Evolutionary conservation across 2,888 invertebrate genomes (phyloP).

Genomic region (Trichopria drosophilae): DNA sequence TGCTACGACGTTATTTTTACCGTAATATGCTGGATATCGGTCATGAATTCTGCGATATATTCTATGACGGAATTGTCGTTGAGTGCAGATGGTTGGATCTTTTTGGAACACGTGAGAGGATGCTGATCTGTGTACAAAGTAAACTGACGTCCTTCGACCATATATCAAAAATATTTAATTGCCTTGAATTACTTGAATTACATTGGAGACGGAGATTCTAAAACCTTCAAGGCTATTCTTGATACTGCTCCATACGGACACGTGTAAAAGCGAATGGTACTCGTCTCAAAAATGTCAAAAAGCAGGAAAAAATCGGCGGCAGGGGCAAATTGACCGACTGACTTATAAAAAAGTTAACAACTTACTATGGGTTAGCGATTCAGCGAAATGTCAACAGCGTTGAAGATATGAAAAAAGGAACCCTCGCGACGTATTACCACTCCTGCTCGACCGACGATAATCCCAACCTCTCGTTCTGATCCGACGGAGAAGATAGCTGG

Average conservation of each 20-base stretch:
- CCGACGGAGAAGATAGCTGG: slow-evolving; percentile 29
- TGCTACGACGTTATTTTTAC: slow-evolving; percentile 25
- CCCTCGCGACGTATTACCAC: slow-evolving; percentile 35
- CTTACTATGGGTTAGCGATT: slow-evolving; percentile 37
- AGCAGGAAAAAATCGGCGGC: slow-evolving; percentile 26
- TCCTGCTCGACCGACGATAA: slow-evolving; percentile 32
- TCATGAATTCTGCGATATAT: slow-evolving; percentile 26
- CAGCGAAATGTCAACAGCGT: slow-evolving; percentile 30
- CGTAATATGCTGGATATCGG: slow-evolving; percentile 22
- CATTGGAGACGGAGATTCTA: no score
- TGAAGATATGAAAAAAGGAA: slow-evolving; percentile 34
- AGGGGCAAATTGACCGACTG: slow-evolving; percentile 29
- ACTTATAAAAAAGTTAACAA: slow-evolving; percentile 33
- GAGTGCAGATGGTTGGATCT: slow-evolving; percentile 22
- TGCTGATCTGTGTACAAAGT: slow-evolving; percentile 7
- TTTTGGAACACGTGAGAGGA: not conserved
- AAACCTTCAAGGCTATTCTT: no score
- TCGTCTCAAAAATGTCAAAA: slow-evolving; percentile 14
- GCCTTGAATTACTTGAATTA: no score
- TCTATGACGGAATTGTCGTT: slow-evolving; percentile 25
- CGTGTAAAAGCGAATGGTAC: slow-evolving; percentile 24
- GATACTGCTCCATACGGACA: no score
- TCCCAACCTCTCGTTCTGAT: slow-evolving; percentile 32
- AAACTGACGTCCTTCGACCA: slow-evolving; percentile 9
- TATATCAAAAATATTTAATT: slow-evolving; percentile 1